Percentiles rank a stretch among this genome's conserved stretches.
These are phyloP conservation scores for Athalia rosae DNA, from an alignment of 2,888 invertebrate genomes.

Conservation along the genomic window DNA sequence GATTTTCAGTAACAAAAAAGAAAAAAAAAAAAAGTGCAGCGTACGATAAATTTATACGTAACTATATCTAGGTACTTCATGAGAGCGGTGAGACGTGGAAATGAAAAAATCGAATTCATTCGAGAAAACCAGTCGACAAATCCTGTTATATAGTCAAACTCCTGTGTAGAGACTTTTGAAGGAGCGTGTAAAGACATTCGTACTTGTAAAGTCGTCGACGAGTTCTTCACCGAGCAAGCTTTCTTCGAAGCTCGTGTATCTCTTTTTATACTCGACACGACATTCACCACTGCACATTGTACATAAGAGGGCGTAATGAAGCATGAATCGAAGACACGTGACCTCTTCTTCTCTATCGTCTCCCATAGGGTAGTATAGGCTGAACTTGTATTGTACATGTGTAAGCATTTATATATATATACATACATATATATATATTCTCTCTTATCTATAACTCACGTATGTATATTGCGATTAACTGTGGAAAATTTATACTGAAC, in stretches of 20 bases:
- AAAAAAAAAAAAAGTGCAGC: not conserved
- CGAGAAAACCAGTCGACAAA: not conserved
- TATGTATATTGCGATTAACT: slow-evolving; percentile 22
- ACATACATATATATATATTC: slow-evolving; percentile 42
- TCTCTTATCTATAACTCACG: slow-evolving; percentile 7
- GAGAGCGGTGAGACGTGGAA: not conserved
- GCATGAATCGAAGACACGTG: slow-evolving; percentile 65
- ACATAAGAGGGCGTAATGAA: slow-evolving; percentile 64
- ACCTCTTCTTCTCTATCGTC: slow-evolving; percentile 56
- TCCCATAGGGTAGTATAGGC: slow-evolving; percentile 52
- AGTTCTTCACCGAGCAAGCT: slow-evolving; percentile 7
- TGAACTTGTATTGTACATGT: slow-evolving; percentile 40
- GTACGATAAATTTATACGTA: not conserved
- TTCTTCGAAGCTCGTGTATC: not conserved
- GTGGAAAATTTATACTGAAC: not conserved
- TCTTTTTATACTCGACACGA: not conserved
- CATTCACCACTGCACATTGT: slow-evolving; percentile 56
- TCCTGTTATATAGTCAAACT: not conserved
- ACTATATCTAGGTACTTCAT: not conserved
- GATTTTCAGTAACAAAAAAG: not conserved
- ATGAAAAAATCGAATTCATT: slow-evolving; percentile 12
- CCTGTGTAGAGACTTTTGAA: not conserved
- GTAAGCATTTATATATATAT: slow-evolving; percentile 20
- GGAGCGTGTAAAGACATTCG: not conserved
- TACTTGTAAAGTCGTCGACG: slow-evolving; percentile 11